phyloP scores from a whole-genome alignment of 2,888 invertebrate species.

The Vesta saturnalis region DNA sequence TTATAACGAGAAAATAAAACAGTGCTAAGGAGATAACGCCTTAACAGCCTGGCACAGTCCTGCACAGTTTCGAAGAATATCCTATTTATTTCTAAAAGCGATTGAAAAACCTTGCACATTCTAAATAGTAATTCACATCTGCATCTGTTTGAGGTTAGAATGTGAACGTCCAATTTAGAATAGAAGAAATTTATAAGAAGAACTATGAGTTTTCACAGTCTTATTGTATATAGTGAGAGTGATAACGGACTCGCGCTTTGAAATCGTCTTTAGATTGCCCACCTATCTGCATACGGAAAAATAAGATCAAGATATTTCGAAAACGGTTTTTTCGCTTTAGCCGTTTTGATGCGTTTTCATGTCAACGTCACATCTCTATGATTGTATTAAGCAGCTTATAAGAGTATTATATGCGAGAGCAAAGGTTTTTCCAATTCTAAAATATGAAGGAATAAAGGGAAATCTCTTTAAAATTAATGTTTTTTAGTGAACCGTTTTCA shows the following conservation, averaged over 20 bases:
- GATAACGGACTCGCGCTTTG: constrained; percentile 59
- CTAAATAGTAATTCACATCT: constrained; percentile 53
- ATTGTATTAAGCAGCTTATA: too few relatives aligned
- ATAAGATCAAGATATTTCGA: constrained; percentile 22
- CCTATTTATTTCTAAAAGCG: constrained; percentile 52
- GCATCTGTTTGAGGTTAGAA: constrained; percentile 55
- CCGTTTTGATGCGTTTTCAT: background rate
- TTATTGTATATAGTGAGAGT: constrained; percentile 49
- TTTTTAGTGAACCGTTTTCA: constrained; percentile 24
- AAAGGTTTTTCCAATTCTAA: too few relatives aligned
- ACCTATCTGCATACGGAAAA: constrained; percentile 54
- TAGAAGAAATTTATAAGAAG: constrained; percentile 16
- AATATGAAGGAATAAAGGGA: background rate
- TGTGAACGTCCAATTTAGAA: constrained; percentile 40
- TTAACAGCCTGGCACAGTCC: constrained; percentile 42
- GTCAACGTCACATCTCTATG: background rate
- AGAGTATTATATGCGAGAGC: too few relatives aligned
- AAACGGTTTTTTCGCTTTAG: constrained; percentile 29
- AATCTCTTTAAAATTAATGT: background rate
- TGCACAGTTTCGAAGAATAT: constrained; percentile 41
- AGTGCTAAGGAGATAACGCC: constrained; percentile 29
- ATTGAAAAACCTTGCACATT: constrained; percentile 54
- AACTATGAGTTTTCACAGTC: constrained; percentile 44
- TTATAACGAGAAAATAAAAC: constrained; percentile 28
- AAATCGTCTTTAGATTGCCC: constrained; percentile 58